Conservation (phyloP, 2,113 vertebrate genomes). For the Rhadina sibilatrix region DNA sequence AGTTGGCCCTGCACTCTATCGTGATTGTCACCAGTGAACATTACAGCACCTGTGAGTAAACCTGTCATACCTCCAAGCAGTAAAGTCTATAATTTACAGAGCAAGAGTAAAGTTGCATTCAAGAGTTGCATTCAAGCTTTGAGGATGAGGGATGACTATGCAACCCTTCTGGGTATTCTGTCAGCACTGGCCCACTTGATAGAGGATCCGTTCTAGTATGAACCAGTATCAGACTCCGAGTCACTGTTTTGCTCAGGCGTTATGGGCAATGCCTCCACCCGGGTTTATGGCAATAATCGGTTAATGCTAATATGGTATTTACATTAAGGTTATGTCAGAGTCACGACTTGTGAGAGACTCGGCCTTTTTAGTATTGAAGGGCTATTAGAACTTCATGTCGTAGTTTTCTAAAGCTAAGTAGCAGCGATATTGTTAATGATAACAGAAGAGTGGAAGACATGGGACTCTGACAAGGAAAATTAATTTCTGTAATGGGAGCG, state of each 20-base stretch:
- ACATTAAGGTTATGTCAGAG: background rate
- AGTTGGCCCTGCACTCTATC: background rate
- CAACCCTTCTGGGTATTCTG: too few relatives aligned
- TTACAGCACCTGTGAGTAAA: background rate
- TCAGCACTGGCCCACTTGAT: rapidly evolving
- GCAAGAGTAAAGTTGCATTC: background rate
- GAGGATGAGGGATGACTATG: background rate
- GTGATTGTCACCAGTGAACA: background rate
- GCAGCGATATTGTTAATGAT: rapidly evolving
- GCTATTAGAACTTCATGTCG: background rate
- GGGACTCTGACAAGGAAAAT: background rate
- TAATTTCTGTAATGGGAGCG: rapidly evolving
- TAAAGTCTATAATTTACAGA: background rate
- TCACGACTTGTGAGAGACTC: background rate
- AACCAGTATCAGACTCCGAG: rapidly evolving
- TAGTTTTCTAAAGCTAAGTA: background rate
- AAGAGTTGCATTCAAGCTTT: background rate
- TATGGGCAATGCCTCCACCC: rapidly evolving
- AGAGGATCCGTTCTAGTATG: rapidly evolving
- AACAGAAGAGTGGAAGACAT: background rate
- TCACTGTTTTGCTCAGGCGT: rapidly evolving
- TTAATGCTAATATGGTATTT: background rate
- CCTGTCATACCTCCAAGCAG: background rate
- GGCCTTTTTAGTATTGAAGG: background rate
- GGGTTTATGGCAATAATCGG: background rate